phyloP scores from a whole-genome alignment of 2,113 vertebrate genomes.

The Manacus vitellinus region DNA sequence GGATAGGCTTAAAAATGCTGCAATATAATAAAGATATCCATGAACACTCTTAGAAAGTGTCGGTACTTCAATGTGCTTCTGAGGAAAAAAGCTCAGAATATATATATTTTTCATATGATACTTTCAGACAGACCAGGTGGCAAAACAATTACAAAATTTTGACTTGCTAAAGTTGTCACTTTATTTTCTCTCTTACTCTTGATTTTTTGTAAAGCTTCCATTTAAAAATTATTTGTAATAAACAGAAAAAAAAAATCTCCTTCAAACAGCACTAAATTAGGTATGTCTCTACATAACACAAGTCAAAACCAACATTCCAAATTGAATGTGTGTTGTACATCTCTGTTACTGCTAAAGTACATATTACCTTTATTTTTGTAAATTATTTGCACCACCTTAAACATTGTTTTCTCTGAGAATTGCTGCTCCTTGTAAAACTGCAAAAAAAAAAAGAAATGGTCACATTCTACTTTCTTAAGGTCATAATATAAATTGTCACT shows the following conservation, averaged over 20 bases:
- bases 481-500: not conserved
- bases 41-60: not conserved
- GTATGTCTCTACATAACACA: not conserved
- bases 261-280: not conserved
- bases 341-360: not conserved
- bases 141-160: not conserved
- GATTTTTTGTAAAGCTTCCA: not conserved
- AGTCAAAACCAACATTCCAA: not conserved
- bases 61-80: not conserved
- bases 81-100: not conserved
- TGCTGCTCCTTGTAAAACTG: not conserved
- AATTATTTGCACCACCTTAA: not conserved
- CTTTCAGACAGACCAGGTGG: not conserved
- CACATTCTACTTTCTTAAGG: constrained; percentile 13
- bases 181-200: not conserved
- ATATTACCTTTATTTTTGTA: not conserved
- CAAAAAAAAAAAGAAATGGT: not conserved
- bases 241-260: not conserved
- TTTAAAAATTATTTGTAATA: not conserved
- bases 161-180: not conserved
- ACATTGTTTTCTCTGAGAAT: not conserved
- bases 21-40: not conserved
- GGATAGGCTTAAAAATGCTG: not conserved
- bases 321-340: not conserved
- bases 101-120: not conserved